A percentile compares a stretch with the other conserved stretches of the same genome.
Evolutionary conservation across 1,140 invertebrate genomes (phyloP).

Genomic region (Prorops nasuta): DNA sequence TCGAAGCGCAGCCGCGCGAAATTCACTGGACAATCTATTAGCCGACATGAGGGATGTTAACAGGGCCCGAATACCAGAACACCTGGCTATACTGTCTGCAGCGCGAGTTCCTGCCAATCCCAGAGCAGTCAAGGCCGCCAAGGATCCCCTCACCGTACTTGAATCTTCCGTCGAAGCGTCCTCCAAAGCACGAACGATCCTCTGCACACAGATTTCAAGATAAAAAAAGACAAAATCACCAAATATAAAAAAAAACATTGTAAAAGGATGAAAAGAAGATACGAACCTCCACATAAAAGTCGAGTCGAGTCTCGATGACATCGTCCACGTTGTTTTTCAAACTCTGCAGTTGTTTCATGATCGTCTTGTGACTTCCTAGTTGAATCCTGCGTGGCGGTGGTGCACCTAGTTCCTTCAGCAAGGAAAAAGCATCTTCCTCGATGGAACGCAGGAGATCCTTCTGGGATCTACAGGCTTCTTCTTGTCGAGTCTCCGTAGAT

Average conservation of each 20-base stretch:
- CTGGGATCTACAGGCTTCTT: slow-evolving; percentile 30
- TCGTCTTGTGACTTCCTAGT: slow-evolving; percentile 30
- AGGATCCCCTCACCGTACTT: slow-evolving; percentile 39
- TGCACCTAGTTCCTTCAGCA: slow-evolving; percentile 40
- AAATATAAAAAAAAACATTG: background rate
- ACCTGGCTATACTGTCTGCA: slow-evolving; percentile 62
- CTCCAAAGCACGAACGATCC: slow-evolving; percentile 44
- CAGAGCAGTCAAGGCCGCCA: slow-evolving; percentile 53
- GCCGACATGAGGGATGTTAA: slow-evolving; percentile 48
- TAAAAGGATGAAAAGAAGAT: background rate
- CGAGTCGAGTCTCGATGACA: slow-evolving; percentile 40
- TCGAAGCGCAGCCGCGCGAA: slow-evolving; percentile 59
- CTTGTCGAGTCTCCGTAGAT: no score
- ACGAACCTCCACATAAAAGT: slow-evolving; percentile 50
- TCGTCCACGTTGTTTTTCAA: slow-evolving; percentile 38
- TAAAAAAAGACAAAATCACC: background rate
- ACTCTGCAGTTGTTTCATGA: slow-evolving; percentile 33
- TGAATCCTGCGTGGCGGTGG: slow-evolving; percentile 43
- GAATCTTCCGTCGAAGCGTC: slow-evolving; percentile 39
- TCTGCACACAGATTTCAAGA: slow-evolving; percentile 27
- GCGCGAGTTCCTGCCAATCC: slow-evolving; percentile 62
- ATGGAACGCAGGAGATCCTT: slow-evolving; percentile 37
- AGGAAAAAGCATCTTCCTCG: slow-evolving; percentile 42
- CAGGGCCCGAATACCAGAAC: slow-evolving; percentile 62
- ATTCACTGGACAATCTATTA: slow-evolving; percentile 53